These are phyloP conservation scores for Ochlodes sylvanus DNA, from an alignment of 2,888 invertebrate genomes.

Conservation along the genomic window DNA sequence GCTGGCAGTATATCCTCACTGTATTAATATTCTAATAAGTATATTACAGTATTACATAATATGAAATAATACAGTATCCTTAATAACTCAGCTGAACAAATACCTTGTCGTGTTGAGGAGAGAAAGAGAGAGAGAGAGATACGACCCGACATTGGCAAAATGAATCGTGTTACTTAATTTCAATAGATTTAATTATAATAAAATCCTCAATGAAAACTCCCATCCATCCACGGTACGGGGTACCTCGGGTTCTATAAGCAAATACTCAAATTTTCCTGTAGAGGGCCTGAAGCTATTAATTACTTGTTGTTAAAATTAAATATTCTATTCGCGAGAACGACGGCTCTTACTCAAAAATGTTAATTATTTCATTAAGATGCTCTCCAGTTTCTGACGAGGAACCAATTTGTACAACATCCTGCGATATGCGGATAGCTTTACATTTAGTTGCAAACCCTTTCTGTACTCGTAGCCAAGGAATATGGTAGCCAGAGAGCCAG, in stretches of 20 bases:
- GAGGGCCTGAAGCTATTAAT: slow-evolving; percentile 33
- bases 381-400: slow-evolving; percentile 17
- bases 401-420: background rate
- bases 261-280: slow-evolving; percentile 24
- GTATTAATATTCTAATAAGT: too few relatives aligned
- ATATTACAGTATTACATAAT: too few relatives aligned
- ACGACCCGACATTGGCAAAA: too few relatives aligned
- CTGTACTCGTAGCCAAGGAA: background rate
- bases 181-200: slow-evolving; percentile 6
- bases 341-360: slow-evolving; percentile 35
- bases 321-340: slow-evolving; percentile 31
- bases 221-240: slow-evolving; percentile 13
- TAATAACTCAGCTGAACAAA: too few relatives aligned
- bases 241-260: slow-evolving; percentile 15
- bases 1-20: too few relatives aligned
- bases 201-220: background rate
- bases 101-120: too few relatives aligned
- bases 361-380: slow-evolving; percentile 38
- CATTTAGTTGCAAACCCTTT: background rate
- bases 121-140: too few relatives aligned
- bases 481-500: too few relatives aligned
- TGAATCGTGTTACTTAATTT: background rate
- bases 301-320: slow-evolving; percentile 39
- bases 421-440: background rate
- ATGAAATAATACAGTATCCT: too few relatives aligned